A percentile compares a stretch with the other conserved stretches of the same genome.
Conservation (phyloP, 2,888 invertebrate species). For the Sisyra nigra region DNA sequence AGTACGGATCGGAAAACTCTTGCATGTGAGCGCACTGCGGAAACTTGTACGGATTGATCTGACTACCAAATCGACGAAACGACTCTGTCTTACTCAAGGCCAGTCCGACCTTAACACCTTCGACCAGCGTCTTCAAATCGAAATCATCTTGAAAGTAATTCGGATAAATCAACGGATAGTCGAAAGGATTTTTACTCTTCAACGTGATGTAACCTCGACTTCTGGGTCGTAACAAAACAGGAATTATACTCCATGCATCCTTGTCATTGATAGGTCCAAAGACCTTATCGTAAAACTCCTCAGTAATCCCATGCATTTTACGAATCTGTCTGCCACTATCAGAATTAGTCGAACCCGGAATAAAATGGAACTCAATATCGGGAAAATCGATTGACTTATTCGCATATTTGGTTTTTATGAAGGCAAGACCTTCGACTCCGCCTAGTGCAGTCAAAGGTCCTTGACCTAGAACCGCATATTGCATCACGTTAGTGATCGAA, state of each 20-base stretch:
- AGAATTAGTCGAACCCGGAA: constrained; percentile 73
- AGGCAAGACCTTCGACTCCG: constrained; percentile 79
- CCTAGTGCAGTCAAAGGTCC: constrained; percentile 77
- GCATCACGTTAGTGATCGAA: constrained; percentile 60
- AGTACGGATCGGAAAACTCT: constrained; percentile 57
- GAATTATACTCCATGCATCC: constrained; percentile 73
- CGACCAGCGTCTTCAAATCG: constrained; percentile 65
- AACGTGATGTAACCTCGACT: constrained; percentile 72
- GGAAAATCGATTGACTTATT: constrained; percentile 70
- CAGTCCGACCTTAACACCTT: constrained; percentile 72
- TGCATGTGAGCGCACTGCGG: constrained; percentile 58
- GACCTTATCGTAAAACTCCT: constrained; percentile 55
- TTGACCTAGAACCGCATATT: constrained; percentile 68
- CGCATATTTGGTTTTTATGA: constrained; percentile 73
- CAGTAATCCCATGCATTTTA: constrained; percentile 62
- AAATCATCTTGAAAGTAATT: constrained; percentile 70
- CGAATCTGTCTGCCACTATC: constrained; percentile 70
- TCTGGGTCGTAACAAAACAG: constrained; percentile 68
- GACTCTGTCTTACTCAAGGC: constrained; percentile 65
- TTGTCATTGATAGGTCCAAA: constrained; percentile 58
- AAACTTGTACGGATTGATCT: constrained; percentile 51
- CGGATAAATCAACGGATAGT: constrained; percentile 80
- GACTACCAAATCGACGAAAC: constrained; percentile 57
- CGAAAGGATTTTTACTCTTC: constrained; percentile 67
- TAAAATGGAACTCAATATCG: constrained; percentile 79